Evolutionary conservation across 2,797 vertebrate genomes (phyloP).

Genomic region (Neopelma chrysocephalum): DNA sequence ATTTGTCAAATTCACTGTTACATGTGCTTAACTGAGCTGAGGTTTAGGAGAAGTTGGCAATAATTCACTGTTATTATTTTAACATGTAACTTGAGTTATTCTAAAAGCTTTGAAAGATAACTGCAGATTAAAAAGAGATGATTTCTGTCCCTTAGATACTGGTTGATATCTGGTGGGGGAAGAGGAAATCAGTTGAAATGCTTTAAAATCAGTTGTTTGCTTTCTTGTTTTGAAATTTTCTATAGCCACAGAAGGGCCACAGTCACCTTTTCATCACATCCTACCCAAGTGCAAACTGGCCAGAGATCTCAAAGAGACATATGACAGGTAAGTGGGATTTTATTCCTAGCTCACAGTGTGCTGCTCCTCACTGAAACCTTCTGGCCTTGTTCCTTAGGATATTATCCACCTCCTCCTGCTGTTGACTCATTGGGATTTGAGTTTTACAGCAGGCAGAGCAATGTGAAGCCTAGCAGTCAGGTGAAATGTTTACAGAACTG

Average conservation of each 20-base stretch:
- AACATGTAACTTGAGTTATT: background rate
- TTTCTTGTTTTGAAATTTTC: conserved; percentile 23
- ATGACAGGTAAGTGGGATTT: conserved; percentile 86
- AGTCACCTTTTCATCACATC: conserved; percentile 96
- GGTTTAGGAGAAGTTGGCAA: background rate
- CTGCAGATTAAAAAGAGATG: background rate
- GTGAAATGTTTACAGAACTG: background rate
- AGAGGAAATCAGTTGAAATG: background rate
- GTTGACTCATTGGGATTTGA: background rate
- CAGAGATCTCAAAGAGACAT: conserved; percentile 93
- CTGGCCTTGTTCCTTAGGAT: background rate
- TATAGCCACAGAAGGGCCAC: conserved; percentile 84
- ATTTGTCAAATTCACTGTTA: background rate
- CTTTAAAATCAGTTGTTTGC: background rate
- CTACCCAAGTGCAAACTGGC: conserved; percentile 98
- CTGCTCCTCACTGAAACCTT: background rate
- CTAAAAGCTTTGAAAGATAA: background rate
- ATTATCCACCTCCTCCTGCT: background rate
- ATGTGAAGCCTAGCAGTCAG: background rate
- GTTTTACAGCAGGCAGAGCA: background rate
- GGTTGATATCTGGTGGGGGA: background rate
- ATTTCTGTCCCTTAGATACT: background rate
- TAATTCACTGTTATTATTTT: background rate
- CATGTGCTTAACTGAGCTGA: background rate
- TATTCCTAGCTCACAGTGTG: background rate